Evolutionary conservation across 2,113 vertebrate genomes (phyloP), one percentile per base, ranked within the genome.

Genomic region (Prunella fulvescens): DNA sequence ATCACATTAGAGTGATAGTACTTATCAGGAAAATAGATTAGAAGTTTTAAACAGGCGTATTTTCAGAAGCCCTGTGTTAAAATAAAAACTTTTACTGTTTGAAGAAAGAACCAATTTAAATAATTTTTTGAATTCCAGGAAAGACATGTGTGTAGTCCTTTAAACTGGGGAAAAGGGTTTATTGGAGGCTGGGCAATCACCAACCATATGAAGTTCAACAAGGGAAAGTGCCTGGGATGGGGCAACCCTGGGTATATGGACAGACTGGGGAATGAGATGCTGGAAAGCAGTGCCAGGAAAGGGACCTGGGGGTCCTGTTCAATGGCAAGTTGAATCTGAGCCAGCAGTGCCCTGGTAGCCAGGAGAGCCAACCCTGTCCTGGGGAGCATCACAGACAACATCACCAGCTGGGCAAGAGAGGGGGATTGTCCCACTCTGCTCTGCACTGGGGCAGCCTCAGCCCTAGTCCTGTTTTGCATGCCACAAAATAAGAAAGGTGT

Each of bases 381-480:
- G 42, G n/a, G 14, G 8, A 0, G 19, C 70, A 57, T 29, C 42
- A 40, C 28, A 60, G 5, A 24, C 29, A 65, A 42, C 60, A 56
- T 29, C 6, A 0, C 8, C 69, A 73, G 58, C 29, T 0, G 0
- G 42, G 24, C 35, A 57, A 65, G 19, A 24, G 42, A 65, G 42
- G 42, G 42, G 10, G 29, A 57, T 50, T 76, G 35, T 29, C 10
- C 82, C 0, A 0, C 19, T 48, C 60, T 62, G 42, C 35, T 54
- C 24, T 74, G 48, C 4, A 0, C 48, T 54, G 35, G 6, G 5
- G 10, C 0, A 0, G 29, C 42, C 60, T 57, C 42, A 50, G 5
- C 12, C 57, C 0, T 0, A 48, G 29, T n/a, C 3, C 14, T 0
- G 0, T 48, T 57, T 35, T 25, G 19, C 19, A 19, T 24, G 10